Base-by-base conservation (phyloP, 2,888 invertebrate species). In the Pandemis cinnamomeana region DNA sequence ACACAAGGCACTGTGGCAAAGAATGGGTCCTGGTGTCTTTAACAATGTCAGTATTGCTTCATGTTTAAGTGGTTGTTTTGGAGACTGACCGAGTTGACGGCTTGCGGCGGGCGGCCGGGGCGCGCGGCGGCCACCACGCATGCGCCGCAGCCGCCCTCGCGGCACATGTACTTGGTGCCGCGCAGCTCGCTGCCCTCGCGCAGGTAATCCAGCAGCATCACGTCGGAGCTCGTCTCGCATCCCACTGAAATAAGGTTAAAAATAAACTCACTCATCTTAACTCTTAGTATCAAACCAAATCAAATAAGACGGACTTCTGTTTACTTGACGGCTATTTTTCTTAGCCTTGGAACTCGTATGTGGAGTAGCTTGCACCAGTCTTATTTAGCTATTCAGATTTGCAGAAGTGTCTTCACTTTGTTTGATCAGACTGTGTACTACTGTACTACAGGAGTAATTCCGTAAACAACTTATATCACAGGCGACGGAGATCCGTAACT, bases 101-200 rank as follows among this genome's bases (percentile, higher is more conserved):
- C 94, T 82, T 11, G 84, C 82, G 60, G 88, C 85, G 72, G 81
- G 77, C n/a, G 87, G 82, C 79, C 85, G 62, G 81, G 78, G 69
- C 83, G 82, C 53, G 85, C 87, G 13, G 86, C 94, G 5, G 92
- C 86, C 2, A 95, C 95, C 7, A 95, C 87, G 80, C 96, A 96
- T 1, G 94, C 91, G 0, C 96, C 96, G 81, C 96, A 96, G 10
- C 96, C 96, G 7, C 96, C 96, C 83, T 96, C 96, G 75, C 92
- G 91, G 82, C 96, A 96, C 96, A 96, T 96, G 71, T 90, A 93
- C 86, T 96, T 96, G 0, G 96, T 96, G 27, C 96, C 96, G 15
- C 93, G 95, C 5, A 96, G 86, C 75, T 95, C 91, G 13, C 95
- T 89, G 71, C 89, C 81, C 5, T 94, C 89, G 10, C 96, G 90